These are phyloP conservation scores for Sericinus montela DNA, from an alignment of 2,888 invertebrate species.

Conservation along the genomic window DNA sequence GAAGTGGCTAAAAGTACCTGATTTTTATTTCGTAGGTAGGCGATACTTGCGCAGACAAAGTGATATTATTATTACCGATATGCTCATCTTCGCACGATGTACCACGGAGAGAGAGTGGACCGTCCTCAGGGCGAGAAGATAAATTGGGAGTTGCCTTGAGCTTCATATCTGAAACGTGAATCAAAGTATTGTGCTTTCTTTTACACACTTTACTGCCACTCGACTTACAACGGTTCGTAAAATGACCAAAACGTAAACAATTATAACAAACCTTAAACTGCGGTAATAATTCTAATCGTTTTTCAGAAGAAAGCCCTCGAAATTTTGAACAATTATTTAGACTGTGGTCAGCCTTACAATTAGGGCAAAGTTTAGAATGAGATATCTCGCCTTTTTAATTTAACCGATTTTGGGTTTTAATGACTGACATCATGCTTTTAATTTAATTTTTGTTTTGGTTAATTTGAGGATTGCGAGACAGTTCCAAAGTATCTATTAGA, in stretches of 20 bases:
- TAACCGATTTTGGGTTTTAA: no score
- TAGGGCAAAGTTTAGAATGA: not conserved
- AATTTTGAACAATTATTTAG: not conserved
- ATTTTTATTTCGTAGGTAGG: no score
- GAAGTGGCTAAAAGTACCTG: no score
- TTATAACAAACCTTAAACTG: not conserved
- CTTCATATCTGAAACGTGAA: not conserved
- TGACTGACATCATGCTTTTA: no score
- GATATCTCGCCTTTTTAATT: no score
- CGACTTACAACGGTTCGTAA: not conserved
- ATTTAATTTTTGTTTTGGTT: not conserved
- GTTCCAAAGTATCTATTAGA: not conserved
- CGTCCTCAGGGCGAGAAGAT: no score
- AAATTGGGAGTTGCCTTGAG: not conserved
- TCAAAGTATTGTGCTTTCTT: not conserved
- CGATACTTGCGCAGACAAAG: no score
- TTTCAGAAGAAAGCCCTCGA: not conserved
- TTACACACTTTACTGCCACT: not conserved
- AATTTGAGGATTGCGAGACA: not conserved
- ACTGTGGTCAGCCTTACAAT: not conserved
- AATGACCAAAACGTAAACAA: not conserved
- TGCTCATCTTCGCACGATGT: no score
- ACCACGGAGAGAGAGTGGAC: no score
- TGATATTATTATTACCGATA: no score
- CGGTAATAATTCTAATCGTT: not conserved